Percentiles rank a stretch among this genome's conserved stretches.
phyloP scores from a whole-genome alignment of 2,888 invertebrate genomes.

The Hydrotaea diabolus region DNA sequence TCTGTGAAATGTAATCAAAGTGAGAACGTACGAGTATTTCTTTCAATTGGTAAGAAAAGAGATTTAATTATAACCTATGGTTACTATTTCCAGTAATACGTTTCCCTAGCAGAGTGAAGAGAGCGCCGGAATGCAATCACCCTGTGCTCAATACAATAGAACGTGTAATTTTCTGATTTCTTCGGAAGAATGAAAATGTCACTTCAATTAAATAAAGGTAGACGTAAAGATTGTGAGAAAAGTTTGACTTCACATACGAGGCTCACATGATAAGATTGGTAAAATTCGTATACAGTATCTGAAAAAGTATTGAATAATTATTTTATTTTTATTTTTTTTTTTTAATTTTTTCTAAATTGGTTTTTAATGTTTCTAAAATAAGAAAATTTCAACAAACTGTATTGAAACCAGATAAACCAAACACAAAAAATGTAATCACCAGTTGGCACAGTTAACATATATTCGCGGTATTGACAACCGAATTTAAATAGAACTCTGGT shows the following conservation, averaged over 20 bases:
- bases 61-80: slow-evolving; percentile 37
- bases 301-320: too few relatives aligned
- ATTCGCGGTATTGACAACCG: too few relatives aligned
- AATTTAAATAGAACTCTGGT: too few relatives aligned
- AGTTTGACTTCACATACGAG: slow-evolving; percentile 2
- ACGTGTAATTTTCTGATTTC: slow-evolving; percentile 20
- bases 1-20: slow-evolving; percentile 29
- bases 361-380: too few relatives aligned
- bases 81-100: not conserved
- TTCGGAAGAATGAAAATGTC: slow-evolving; percentile 24
- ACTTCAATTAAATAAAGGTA: slow-evolving; percentile 37
- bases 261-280: too few relatives aligned
- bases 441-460: too few relatives aligned
- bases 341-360: too few relatives aligned
- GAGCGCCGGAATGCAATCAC: not conserved
- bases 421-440: too few relatives aligned
- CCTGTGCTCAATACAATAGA: not conserved
- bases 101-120: not conserved
- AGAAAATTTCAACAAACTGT: too few relatives aligned
- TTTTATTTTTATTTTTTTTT: too few relatives aligned
- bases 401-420: too few relatives aligned
- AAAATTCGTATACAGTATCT: too few relatives aligned
- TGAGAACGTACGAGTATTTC: not conserved
- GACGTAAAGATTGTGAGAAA: not conserved
- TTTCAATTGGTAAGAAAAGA: not conserved